These are phyloP conservation scores for Epinotia nisella DNA, from an alignment of 2,888 invertebrate species.

Conservation along the genomic window DNA sequence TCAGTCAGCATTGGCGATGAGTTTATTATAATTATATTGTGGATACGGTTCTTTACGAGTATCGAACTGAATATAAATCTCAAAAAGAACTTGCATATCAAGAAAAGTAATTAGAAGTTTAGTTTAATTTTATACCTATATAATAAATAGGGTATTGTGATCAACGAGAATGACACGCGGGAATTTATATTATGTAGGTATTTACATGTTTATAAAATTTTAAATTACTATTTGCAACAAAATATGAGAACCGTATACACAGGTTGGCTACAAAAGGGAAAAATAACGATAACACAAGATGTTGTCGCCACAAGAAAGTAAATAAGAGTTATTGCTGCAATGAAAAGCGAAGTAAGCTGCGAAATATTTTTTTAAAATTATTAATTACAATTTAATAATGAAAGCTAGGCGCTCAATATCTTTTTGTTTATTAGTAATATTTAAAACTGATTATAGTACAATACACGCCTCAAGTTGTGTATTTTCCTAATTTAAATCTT, in stretches of 20 bases:
- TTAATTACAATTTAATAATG: too few relatives aligned
- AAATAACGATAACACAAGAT: too few relatives aligned
- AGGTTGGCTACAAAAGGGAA: too few relatives aligned
- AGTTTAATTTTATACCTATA: not conserved
- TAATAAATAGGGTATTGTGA: too few relatives aligned
- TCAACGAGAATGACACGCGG: too few relatives aligned
- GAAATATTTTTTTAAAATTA: not conserved
- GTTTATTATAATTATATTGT: conserved; percentile 30
- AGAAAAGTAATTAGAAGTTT: not conserved
- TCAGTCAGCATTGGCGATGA: conserved; percentile 24
- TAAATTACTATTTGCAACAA: too few relatives aligned
- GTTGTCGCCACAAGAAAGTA: too few relatives aligned
- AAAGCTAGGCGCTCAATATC: too few relatives aligned
- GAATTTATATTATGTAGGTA: too few relatives aligned
- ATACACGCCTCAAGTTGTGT: not conserved
- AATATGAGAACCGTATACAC: too few relatives aligned
- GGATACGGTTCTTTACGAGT: conserved; percentile 17
- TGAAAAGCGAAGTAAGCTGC: not conserved
- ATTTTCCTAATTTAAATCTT: too few relatives aligned
- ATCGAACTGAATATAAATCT: conserved; percentile 4
- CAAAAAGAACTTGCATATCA: not conserved
- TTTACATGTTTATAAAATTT: too few relatives aligned
- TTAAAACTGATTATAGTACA: not conserved
- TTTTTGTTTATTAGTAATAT: not conserved
- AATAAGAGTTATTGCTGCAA: not conserved